Conservation (phyloP, 1,140 invertebrate species). For the Orius laevigatus region DNA sequence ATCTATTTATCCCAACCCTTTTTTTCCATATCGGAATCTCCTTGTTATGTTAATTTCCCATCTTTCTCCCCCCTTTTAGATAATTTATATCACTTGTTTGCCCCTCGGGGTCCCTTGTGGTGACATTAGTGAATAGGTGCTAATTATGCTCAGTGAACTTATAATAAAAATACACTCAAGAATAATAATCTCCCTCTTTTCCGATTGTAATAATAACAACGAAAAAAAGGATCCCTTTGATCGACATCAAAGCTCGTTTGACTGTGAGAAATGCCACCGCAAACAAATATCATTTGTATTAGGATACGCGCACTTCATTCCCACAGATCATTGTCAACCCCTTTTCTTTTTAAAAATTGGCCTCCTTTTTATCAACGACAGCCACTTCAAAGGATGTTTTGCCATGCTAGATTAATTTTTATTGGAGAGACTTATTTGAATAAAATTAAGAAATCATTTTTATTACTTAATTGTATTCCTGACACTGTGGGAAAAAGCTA, state of each 20-base stretch:
- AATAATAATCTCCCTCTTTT: conserved; percentile 4
- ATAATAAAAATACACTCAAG: conserved; percentile 9
- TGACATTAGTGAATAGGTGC: conserved; percentile 10
- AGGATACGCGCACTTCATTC: background rate
- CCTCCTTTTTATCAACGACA: too few species aligned
- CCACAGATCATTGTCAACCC: background rate
- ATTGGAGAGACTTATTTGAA: too few species aligned
- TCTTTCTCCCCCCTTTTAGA: background rate
- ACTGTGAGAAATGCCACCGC: conserved; percentile 1
- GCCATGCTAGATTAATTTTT: too few species aligned
- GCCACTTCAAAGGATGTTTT: too few species aligned
- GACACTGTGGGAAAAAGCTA: too few species aligned
- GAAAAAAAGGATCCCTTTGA: background rate
- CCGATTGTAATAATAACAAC: background rate
- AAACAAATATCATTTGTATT: conserved; percentile 8
- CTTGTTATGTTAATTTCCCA: conserved; percentile 9
- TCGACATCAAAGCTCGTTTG: background rate
- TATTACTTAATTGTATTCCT: too few species aligned
- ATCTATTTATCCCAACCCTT: conserved; percentile 10
- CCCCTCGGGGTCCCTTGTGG: background rate
- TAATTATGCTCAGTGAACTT: conserved; percentile 4
- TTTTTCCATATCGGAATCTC: background rate
- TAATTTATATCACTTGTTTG: background rate
- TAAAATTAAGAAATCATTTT: too few species aligned
- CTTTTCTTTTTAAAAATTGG: background rate